Conservation (phyloP, 2,797 vertebrate genomes). For the Gastrophryne carolinensis region DNA sequence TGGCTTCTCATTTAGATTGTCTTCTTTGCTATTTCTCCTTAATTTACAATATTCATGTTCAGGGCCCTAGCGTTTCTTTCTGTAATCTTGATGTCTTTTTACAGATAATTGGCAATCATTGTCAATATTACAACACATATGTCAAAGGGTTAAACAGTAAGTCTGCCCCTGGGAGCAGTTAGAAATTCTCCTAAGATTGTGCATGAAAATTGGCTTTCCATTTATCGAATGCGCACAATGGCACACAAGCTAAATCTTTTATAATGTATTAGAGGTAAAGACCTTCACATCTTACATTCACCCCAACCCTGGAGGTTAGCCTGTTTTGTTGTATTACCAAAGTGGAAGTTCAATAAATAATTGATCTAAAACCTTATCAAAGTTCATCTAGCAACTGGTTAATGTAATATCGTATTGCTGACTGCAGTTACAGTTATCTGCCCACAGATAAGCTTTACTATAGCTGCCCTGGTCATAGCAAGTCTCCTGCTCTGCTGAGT, state of each 20-base stretch:
- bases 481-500: no score
- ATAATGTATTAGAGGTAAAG: neutral
- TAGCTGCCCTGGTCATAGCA: no score
- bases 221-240: conserved; percentile 7
- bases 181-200: conserved; percentile 12
- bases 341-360: no score
- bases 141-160: conserved; percentile 26
- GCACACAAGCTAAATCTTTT: neutral
- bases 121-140: conserved; percentile 22
- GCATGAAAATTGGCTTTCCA: conserved; percentile 5
- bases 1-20: conserved; percentile 27
- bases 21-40: conserved; percentile 24
- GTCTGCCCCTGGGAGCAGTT: conserved; percentile 2
- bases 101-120: conserved; percentile 28
- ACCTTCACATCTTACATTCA: neutral
- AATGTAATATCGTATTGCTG: no score
- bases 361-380: no score
- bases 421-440: no score
- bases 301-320: no score
- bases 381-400: no score
- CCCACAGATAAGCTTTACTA: no score
- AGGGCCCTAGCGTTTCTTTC: neutral
- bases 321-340: no score
- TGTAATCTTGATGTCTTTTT: conserved; percentile 21
- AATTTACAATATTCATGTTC: conserved; percentile 22